Evolutionary conservation across 2,888 invertebrate species (phyloP).

Genomic region (Cheilosia impressa): DNA sequence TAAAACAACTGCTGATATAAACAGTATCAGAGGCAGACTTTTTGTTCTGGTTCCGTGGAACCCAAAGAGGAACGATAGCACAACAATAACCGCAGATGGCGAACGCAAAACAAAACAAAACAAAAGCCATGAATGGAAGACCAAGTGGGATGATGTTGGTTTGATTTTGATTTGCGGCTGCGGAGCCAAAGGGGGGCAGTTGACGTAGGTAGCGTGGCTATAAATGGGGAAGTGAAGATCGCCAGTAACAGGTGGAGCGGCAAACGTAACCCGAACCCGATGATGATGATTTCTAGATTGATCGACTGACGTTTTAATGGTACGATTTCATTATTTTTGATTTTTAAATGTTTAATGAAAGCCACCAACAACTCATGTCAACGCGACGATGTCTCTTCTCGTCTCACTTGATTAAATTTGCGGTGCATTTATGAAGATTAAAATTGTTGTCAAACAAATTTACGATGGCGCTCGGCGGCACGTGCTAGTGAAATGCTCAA

Average conservation of each 20-base stretch:
- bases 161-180: not conserved
- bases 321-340: not conserved
- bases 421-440: not conserved
- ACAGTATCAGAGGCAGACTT: conserved; percentile 6
- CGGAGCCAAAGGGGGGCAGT: not conserved
- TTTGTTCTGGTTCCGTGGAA: conserved; percentile 40
- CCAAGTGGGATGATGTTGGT: not conserved
- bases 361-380: not conserved
- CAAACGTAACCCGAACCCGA: conserved; percentile 1
- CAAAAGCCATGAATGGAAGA: not conserved
- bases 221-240: conserved; percentile 14
- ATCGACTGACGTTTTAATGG: not conserved
- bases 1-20: conserved; percentile 20
- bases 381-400: not conserved
- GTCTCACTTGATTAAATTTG: conserved; percentile 1
- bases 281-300: conserved; percentile 2
- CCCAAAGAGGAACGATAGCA: conserved; percentile 1
- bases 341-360: not conserved
- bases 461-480: not conserved
- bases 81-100: conserved; percentile 4
- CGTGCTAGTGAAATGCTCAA: too few relatives aligned
- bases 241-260: not conserved
- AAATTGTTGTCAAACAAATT: not conserved
- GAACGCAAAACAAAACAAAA: conserved; percentile 26
- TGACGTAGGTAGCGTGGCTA: conserved; percentile 12